A percentile compares a stretch with the other conserved stretches of the same genome.
Evolutionary conservation across 2,888 invertebrate genomes (phyloP).

Genomic region (Spisula subtruncata): DNA sequence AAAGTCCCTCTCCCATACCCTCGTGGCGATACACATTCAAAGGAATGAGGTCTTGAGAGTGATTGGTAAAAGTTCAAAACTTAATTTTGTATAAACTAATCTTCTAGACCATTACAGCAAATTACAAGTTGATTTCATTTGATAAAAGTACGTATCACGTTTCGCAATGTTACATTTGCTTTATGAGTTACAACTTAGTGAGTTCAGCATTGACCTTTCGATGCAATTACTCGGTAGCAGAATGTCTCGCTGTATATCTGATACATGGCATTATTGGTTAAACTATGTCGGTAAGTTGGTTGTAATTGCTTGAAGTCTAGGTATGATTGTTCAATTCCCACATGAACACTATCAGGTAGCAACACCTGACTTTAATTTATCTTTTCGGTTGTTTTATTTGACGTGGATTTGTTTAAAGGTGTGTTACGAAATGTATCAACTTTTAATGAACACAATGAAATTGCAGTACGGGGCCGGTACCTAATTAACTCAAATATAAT

Average conservation of each 20-base stretch:
- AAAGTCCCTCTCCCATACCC: no score
- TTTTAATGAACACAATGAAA: not conserved
- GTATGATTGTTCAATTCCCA: constrained; percentile 3
- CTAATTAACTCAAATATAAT: constrained; percentile 16
- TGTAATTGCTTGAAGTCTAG: constrained; percentile 19
- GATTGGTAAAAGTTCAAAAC: no score
- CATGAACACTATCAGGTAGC: constrained; percentile 32
- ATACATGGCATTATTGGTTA: constrained; percentile 34
- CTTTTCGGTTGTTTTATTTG: constrained; percentile 6
- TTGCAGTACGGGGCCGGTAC: not conserved
- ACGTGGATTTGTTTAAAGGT: constrained; percentile 17
- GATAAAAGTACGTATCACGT: not conserved
- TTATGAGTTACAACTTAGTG: not conserved
- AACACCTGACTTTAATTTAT: constrained; percentile 34
- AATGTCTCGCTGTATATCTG: not conserved
- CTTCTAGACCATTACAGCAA: no score
- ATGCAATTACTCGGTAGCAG: not conserved
- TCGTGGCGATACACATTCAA: no score
- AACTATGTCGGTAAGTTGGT: constrained; percentile 23
- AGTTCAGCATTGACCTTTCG: not conserved
- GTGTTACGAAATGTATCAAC: not conserved
- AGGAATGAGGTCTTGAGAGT: no score
- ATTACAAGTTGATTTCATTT: no score
- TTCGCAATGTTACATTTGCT: not conserved
- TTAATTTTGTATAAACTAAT: no score